These are phyloP conservation scores for Lagodon rhomboides DNA, from an alignment of 2,797 vertebrate species.

Conservation along the genomic window DNA sequence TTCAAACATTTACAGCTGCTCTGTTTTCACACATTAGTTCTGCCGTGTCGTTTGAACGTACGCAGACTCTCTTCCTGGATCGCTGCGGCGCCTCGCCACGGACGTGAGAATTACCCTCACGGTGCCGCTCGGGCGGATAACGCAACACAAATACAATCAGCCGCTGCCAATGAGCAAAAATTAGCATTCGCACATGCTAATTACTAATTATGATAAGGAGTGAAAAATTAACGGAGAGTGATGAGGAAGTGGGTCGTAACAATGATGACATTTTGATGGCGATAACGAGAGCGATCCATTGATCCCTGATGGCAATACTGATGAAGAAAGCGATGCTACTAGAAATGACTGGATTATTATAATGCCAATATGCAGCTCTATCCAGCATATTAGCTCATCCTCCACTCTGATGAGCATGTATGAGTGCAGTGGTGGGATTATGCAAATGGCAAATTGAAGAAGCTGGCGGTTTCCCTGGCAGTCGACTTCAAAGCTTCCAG, in stretches of 20 bases:
- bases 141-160: constrained; percentile 65
- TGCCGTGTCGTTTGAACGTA: constrained; percentile 42
- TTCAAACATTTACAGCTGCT: constrained; percentile 49
- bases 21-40: constrained; percentile 51
- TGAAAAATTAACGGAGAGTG: constrained; percentile 37
- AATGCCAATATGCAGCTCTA: constrained; percentile 67
- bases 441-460: constrained; percentile 81
- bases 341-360: constrained; percentile 73
- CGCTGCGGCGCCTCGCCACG: constrained; percentile 19
- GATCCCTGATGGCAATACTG: constrained; percentile 55
- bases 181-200: constrained; percentile 57
- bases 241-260: constrained; percentile 40
- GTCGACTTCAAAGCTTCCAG: constrained; percentile 84
- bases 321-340: constrained; percentile 51
- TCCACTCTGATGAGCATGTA: constrained; percentile 79
- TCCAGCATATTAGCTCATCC: constrained; percentile 78
- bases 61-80: constrained; percentile 33
- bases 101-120: constrained; percentile 30
- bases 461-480: constrained; percentile 75
- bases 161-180: constrained; percentile 44
- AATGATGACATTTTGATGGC: constrained; percentile 41
- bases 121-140: constrained; percentile 50
- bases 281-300: constrained; percentile 50
- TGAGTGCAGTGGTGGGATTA: constrained; percentile 83
- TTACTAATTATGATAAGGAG: constrained; percentile 65